phyloP scores from a whole-genome alignment of 2,113 vertebrate genomes.

The Tetraodon nigroviridis region DNA sequence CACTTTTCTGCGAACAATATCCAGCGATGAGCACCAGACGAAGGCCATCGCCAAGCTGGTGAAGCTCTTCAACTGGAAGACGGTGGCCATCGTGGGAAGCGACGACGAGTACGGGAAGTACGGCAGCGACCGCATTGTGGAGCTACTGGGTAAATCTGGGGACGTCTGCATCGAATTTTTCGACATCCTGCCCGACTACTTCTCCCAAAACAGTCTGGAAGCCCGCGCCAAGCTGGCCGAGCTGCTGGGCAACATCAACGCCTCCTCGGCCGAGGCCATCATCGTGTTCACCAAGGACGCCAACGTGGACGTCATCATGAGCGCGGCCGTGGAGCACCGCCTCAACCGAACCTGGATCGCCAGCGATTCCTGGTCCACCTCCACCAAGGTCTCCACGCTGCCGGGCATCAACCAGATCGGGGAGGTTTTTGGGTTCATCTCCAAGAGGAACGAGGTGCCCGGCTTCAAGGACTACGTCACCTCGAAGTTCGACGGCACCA shows the following conservation, averaged over 20 bases:
- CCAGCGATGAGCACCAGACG: slow-evolving; percentile 54
- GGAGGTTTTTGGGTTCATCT: slow-evolving; percentile 51
- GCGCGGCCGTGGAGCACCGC: slow-evolving; percentile 5
- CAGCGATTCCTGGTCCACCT: slow-evolving; percentile 57
- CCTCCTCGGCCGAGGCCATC: slow-evolving; percentile 51
- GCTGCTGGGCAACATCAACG: slow-evolving; percentile 3
- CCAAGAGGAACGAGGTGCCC: slow-evolving; percentile 37
- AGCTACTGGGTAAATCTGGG: background rate
- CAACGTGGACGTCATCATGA: slow-evolving; percentile 39
- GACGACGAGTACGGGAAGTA: slow-evolving; percentile 63
- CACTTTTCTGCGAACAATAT: slow-evolving; percentile 58
- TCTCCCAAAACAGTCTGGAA: background rate
- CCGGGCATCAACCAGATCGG: slow-evolving; percentile 23
- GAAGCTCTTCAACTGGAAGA: slow-evolving; percentile 39
- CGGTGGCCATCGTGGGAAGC: slow-evolving; percentile 59
- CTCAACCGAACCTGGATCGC: slow-evolving; percentile 65
- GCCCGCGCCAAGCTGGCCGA: rapidly evolving
- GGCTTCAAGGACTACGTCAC: slow-evolving; percentile 49
- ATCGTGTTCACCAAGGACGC: slow-evolving; percentile 48
- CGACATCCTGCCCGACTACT: slow-evolving; percentile 37
- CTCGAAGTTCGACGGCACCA: slow-evolving; percentile 11
- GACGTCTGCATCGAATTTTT: slow-evolving; percentile 49
- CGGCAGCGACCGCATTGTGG: slow-evolving; percentile 26
- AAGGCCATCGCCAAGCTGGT: slow-evolving; percentile 50
- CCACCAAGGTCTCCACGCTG: background rate